A percentile compares a stretch with the other conserved stretches of the same genome.
phyloP scores from a whole-genome alignment of 2,888 invertebrate species.

The Ectobius pallidus region DNA sequence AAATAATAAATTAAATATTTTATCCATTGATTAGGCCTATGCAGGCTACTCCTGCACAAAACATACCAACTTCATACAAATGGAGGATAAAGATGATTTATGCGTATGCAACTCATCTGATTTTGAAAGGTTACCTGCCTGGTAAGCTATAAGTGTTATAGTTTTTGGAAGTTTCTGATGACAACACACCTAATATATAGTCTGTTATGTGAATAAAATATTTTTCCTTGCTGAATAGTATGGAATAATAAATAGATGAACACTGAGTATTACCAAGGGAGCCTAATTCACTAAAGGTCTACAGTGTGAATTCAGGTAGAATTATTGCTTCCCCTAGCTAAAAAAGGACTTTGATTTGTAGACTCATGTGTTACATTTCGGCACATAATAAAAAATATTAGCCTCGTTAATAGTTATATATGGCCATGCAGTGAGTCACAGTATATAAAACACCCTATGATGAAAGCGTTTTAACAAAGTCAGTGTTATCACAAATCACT shows the following conservation, averaged over 20 bases:
- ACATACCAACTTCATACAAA: no score
- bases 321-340: slow-evolving; percentile 8
- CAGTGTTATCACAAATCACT: background rate
- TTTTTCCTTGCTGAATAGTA: no score
- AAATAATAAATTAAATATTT: no score
- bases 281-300: slow-evolving; percentile 6
- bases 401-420: slow-evolving; percentile 28
- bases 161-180: no score
- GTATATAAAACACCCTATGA: background rate
- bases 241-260: slow-evolving; percentile 6
- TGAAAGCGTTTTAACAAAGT: slow-evolving; percentile 1
- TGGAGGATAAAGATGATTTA: no score
- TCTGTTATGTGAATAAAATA: background rate
- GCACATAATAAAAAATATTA: slow-evolving; percentile 26
- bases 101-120: no score
- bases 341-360: slow-evolving; percentile 24
- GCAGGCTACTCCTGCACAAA: no score
- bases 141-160: no score
- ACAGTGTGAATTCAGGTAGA: slow-evolving; percentile 27
- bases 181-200: background rate
- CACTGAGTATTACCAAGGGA: slow-evolving; percentile 1
- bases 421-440: background rate
- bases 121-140: no score
- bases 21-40: no score
- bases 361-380: slow-evolving; percentile 15